phyloP scores from a whole-genome alignment of 2,113 vertebrate genomes.

The Geococcyx californianus region DNA sequence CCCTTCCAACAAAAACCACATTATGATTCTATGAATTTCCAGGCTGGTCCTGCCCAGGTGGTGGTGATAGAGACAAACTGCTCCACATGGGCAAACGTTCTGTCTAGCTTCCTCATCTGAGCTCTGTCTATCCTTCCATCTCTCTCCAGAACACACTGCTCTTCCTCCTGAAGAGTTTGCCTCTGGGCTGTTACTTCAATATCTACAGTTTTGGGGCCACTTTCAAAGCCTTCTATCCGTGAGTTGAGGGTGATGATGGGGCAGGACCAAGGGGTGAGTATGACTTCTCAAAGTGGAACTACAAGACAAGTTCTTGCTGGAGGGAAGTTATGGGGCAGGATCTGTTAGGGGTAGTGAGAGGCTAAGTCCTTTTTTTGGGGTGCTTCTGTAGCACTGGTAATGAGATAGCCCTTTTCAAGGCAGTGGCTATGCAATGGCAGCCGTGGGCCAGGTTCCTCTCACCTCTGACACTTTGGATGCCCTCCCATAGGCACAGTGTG shows the following conservation, averaged over 20 bases:
- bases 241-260: neutral
- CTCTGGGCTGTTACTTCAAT: conserved; percentile 88
- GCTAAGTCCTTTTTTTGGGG: neutral
- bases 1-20: too few species aligned
- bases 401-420: neutral
- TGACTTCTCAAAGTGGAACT: neutral
- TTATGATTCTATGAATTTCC: neutral
- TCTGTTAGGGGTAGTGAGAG: neutral
- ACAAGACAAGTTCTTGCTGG: neutral
- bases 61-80: neutral
- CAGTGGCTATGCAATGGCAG: neutral
- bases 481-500: conserved; percentile 76
- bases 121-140: neutral
- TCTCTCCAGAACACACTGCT: conserved; percentile 77
- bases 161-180: conserved; percentile 85
- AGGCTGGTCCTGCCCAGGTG: neutral
- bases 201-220: conserved; percentile 82
- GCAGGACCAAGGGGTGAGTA: neutral
- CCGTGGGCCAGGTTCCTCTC: neutral
- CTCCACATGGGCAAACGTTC: neutral
- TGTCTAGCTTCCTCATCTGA: neutral
- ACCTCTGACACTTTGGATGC: neutral
- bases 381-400: neutral
- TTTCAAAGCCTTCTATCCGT: conserved; percentile 77
- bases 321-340: too few species aligned